Percentiles rank a stretch among this genome's conserved stretches.
These are phyloP conservation scores for Prionailurus viverrinus DNA, from an alignment of 2,113 vertebrate species.

Conservation along the genomic window DNA sequence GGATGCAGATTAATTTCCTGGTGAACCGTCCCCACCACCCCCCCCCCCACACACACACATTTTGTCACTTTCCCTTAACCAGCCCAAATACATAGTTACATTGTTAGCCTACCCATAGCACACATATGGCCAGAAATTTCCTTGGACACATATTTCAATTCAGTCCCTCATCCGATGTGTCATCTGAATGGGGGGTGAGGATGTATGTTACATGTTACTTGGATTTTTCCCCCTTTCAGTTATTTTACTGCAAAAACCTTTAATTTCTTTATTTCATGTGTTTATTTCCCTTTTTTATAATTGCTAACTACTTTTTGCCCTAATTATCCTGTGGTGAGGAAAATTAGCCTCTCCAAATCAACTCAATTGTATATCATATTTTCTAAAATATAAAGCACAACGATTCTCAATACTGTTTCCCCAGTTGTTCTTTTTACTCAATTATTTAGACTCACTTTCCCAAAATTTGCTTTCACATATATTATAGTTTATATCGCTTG, in stretches of 20 bases:
- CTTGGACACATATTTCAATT: neutral
- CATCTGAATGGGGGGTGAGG: neutral
- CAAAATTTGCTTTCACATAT: neutral
- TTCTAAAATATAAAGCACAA: neutral
- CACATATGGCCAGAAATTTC: neutral
- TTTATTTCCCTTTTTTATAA: neutral
- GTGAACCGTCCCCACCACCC: neutral
- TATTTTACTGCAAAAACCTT: neutral
- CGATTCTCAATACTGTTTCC: neutral
- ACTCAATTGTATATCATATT: neutral
- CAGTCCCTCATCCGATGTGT: neutral
- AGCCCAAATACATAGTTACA: neutral
- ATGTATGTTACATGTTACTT: rapidly evolving
- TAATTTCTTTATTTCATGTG: neutral
- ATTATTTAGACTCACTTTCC: neutral
- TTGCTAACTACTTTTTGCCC: neutral
- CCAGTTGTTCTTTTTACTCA: neutral
- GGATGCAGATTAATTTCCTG: neutral
- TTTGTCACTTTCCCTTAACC: neutral
- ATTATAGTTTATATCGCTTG: neutral
- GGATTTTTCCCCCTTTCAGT: neutral
- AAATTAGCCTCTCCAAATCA: neutral
- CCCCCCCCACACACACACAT: neutral
- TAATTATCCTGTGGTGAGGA: neutral
- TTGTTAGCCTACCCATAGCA: neutral